Conservation (phyloP, 2,113 vertebrate species). For the Haplochromis vanheusdeni region DNA sequence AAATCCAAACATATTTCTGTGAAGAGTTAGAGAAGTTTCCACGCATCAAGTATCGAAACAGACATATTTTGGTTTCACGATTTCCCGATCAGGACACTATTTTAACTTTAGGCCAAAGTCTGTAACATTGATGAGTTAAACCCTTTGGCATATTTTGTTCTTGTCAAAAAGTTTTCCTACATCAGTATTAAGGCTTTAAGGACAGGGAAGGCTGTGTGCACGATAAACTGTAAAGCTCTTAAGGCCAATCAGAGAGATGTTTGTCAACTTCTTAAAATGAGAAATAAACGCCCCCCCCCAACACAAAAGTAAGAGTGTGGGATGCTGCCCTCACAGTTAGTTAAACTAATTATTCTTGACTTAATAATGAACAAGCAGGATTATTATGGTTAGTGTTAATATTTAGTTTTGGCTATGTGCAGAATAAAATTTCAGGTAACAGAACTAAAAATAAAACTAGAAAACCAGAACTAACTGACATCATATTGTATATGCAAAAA, state of each 20-base stretch:
- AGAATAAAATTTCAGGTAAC: background rate
- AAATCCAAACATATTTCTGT: background rate
- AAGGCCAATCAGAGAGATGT: background rate
- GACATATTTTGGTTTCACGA: background rate
- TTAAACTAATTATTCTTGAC: background rate
- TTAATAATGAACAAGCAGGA: background rate
- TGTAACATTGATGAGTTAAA: background rate
- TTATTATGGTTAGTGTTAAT: background rate
- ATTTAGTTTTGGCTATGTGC: background rate
- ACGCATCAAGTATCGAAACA: background rate
- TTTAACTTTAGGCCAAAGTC: background rate
- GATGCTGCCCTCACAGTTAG: background rate
- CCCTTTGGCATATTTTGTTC: background rate
- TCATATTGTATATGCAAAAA: background rate
- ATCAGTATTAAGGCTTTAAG: background rate
- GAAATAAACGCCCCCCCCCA: rapidly evolving
- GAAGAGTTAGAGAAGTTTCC: background rate
- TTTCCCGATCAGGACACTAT: background rate
- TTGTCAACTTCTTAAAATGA: background rate
- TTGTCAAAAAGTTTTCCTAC: background rate
- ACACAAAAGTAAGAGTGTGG: background rate
- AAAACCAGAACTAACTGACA: background rate
- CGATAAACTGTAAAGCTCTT: background rate
- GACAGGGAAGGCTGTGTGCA: background rate
- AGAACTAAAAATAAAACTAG: background rate